Percentiles rank a stretch among this genome's conserved stretches.
Conservation (phyloP, 2,888 invertebrate species). For the Diogma glabrata region DNA sequence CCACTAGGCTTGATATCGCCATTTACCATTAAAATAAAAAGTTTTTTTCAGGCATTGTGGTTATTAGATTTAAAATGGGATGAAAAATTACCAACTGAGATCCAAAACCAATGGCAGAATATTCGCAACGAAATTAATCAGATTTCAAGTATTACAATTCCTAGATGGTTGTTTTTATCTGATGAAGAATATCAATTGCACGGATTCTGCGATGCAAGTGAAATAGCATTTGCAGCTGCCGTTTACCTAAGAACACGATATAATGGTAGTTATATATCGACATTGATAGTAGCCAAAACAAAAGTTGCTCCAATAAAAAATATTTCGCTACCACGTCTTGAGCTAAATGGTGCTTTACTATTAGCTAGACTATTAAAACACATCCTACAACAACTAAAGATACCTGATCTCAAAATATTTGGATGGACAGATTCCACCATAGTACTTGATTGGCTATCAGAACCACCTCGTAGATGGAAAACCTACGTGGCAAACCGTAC, state of each 20-base stretch:
- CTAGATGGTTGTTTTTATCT: not conserved
- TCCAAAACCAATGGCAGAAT: not conserved
- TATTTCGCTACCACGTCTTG: not conserved
- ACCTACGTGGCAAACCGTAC: not conserved
- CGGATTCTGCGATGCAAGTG: not conserved
- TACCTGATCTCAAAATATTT: not conserved
- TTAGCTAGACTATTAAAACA: not conserved
- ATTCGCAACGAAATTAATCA: not conserved
- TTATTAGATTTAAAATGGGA: not conserved
- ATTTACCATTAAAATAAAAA: not conserved
- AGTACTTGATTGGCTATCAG: not conserved
- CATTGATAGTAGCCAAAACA: too few relatives aligned
- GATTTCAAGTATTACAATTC: not conserved
- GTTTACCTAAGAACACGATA: too few relatives aligned
- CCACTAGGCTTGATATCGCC: too few relatives aligned
- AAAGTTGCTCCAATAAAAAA: too few relatives aligned
- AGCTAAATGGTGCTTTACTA: too few relatives aligned
- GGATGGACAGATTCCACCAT: not conserved
- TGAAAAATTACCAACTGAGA: not conserved
- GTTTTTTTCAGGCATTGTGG: not conserved
- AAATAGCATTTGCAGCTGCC: too few relatives aligned
- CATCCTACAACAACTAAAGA: not conserved
- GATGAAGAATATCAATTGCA: not conserved
- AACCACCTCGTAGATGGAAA: not conserved
- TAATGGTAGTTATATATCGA: too few relatives aligned